Conservation (phyloP, 2,113 vertebrate species). For the Pterocles orientalis region DNA sequence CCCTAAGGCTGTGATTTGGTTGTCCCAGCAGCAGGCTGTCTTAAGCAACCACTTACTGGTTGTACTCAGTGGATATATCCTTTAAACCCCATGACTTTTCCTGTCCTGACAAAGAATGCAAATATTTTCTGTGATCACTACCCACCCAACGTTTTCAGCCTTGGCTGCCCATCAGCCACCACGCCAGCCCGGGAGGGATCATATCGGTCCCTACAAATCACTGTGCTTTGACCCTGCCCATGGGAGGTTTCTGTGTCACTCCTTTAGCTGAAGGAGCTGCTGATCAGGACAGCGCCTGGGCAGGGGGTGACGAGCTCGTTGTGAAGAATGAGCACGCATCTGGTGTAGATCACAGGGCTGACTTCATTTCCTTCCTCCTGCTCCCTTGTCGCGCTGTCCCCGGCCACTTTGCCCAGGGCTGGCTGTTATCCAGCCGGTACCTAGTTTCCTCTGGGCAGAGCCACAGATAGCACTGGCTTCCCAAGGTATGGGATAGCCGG, state of each 20-base stretch:
- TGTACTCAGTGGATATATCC: neutral
- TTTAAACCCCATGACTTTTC: neutral
- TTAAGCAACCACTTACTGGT: neutral
- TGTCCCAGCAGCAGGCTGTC: neutral
- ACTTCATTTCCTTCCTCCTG: constrained; percentile 18
- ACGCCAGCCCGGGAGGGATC: neutral
- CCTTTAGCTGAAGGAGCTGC: neutral
- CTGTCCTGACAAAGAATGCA: neutral
- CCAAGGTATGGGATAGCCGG: neutral
- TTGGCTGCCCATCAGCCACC: neutral
- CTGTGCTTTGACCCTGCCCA: fast-evolving
- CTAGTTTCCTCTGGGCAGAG: neutral
- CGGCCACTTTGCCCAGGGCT: neutral
- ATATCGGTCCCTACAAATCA: neutral
- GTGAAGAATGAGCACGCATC: neutral
- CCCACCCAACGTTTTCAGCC: neutral
- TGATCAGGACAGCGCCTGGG: neutral
- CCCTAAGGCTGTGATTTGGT: neutral
- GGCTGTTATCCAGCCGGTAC: neutral
- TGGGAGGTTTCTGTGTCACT: neutral
- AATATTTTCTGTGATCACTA: neutral
- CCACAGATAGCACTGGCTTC: neutral
- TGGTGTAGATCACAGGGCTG: neutral
- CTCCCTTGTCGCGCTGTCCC: neutral
- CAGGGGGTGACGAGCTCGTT: neutral